Evolutionary conservation across 2,113 vertebrate genomes (phyloP), one percentile per base, ranked within the genome.

Genomic region (Thalassoma bifasciatum): DNA sequence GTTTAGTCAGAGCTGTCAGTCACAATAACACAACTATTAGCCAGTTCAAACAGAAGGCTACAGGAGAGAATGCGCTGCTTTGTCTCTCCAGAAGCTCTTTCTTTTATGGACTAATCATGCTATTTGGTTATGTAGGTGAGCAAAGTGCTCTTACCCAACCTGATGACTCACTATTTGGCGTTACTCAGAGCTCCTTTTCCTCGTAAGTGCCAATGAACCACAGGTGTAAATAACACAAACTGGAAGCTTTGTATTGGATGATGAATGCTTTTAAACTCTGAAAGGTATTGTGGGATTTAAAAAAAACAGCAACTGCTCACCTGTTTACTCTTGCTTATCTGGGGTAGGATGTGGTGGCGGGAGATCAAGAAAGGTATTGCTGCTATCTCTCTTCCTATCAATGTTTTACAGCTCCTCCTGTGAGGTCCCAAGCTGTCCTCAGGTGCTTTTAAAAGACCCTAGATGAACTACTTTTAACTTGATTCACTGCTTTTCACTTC

Each of bases 101-200:
- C 38, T 60, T 64, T 62, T 50, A 14, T 58, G 24, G 71, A 57
- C 12, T 9, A 42, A 54, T 46, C n/a, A 13, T 16, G n/a, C 21
- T 60, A 5, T 46, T 46, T 46, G 49, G 44, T 59, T 72, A 47
- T 44, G 66, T 46, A 38, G 63, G 54, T 62, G 50, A 72, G 24
- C 7, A 44, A 67, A 67, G 53, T 49, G 40, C 60, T 62, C 17
- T 54, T 5, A n/a, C 42, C 30, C 61, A 46, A 49, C 36, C 21
- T 42, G 61, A 40, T 80, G 60, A 82, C 57, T 61, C 53, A 79
- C 44, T 4, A 23, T 56, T 68, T 62, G 8, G 8, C 24, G 21
- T 60, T 30, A 40, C 65, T 79, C 19, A 2, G 8, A 13, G 24
- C 23, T 46, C 49, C 13, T 50, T 63, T 51, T 81, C 22, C 8